Conservation (phyloP, 2,888 invertebrate genomes). For the Arge pagana region DNA sequence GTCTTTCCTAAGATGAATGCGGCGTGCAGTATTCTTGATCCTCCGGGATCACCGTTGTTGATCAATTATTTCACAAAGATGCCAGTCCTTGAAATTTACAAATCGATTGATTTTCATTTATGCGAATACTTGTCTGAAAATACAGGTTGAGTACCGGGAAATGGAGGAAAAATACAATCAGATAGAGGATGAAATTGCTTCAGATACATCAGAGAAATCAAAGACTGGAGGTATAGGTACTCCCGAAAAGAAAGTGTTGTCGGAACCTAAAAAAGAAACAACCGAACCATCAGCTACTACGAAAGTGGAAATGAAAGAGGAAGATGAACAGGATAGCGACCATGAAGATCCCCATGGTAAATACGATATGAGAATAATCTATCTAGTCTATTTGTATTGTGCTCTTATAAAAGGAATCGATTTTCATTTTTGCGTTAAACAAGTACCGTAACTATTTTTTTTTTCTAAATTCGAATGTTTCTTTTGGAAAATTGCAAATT, state of each 20-base stretch:
- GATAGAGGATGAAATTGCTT: conserved; percentile 66
- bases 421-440: no score
- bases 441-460: no score
- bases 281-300: conserved; percentile 60
- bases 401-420: no score
- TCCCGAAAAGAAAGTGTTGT: conserved; percentile 47
- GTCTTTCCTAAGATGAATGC: no score
- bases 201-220: conserved; percentile 67
- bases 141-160: conserved; percentile 69
- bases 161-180: conserved; percentile 70
- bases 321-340: conserved; percentile 67
- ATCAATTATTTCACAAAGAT: no score
- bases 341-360: conserved; percentile 67
- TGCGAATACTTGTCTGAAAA: no score
- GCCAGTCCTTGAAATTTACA: no score
- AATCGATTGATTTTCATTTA: no score
- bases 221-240: conserved; percentile 60
- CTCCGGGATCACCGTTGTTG: no score
- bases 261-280: conserved; percentile 63
- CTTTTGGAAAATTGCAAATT: conserved; percentile 23
- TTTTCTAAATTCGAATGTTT: background rate
- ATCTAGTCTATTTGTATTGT: no score
- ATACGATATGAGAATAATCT: conserved; percentile 37
- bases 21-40: no score
- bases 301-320: conserved; percentile 56